These are phyloP conservation scores for Octodonta nipae DNA, from an alignment of 2,888 invertebrate genomes.

Conservation along the genomic window DNA sequence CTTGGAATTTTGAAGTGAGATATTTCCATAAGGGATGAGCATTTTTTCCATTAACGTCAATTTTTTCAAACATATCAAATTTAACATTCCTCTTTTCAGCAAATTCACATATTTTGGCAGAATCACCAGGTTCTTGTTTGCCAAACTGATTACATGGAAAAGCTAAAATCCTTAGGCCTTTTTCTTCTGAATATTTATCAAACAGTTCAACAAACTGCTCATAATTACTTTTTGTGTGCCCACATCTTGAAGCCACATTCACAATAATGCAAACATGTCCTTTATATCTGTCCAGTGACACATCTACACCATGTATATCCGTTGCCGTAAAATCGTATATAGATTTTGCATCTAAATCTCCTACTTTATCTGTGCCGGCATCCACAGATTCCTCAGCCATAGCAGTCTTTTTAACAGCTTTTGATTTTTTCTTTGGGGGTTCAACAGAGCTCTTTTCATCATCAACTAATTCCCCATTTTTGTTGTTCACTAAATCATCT, in stretches of 20 bases:
- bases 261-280: conserved; percentile 73
- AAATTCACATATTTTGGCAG: conserved; percentile 51
- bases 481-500: too few relatives aligned
- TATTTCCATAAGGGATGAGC: conserved; percentile 55
- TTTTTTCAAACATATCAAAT: conserved; percentile 61
- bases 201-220: conserved; percentile 60
- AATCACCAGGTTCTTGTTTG: conserved; percentile 52
- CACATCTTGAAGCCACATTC: conserved; percentile 80
- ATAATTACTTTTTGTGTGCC: conserved; percentile 69
- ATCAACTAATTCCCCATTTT: too few relatives aligned
- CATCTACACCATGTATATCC: conserved; percentile 68
- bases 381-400: too few relatives aligned
- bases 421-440: too few relatives aligned
- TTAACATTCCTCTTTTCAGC: conserved; percentile 48
- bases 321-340: conserved; percentile 71
- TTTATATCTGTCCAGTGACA: conserved; percentile 64
- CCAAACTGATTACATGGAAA: conserved; percentile 83
- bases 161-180: conserved; percentile 63
- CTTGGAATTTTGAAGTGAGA: conserved; percentile 42
- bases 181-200: conserved; percentile 52
- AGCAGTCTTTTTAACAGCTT: too few relatives aligned
- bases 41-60: conserved; percentile 53
- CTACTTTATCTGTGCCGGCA: too few relatives aligned
- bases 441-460: too few relatives aligned
- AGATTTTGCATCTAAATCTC: conserved; percentile 40